Percentiles rank a stretch among this genome's conserved stretches.
Evolutionary conservation across 2,113 vertebrate species (phyloP).

Genomic region (Pagrus major): DNA sequence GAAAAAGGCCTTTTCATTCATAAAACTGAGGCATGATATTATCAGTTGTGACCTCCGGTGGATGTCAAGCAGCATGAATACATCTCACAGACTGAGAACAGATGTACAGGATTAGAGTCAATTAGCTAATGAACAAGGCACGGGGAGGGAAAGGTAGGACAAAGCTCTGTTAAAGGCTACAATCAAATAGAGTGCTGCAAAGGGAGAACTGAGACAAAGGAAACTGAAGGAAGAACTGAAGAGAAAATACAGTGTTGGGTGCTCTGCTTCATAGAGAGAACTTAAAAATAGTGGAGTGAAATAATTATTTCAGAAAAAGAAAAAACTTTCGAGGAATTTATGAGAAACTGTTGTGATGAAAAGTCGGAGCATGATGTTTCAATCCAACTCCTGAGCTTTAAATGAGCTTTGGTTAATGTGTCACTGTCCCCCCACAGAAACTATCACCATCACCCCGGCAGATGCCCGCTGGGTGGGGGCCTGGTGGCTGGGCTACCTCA

Average conservation of each 20-base stretch:
- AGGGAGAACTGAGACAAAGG: neutral
- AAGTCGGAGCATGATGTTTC: too few species aligned
- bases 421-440: constrained; percentile 67
- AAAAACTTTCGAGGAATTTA: too few species aligned
- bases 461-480: constrained; percentile 86
- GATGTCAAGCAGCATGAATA: neutral
- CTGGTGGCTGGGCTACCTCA: constrained; percentile 87
- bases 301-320: neutral
- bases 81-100: constrained; percentile 36
- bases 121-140: constrained; percentile 57
- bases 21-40: constrained; percentile 48
- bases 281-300: too few species aligned
- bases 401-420: neutral
- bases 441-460: constrained; percentile 80
- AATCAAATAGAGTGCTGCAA: constrained; percentile 51
- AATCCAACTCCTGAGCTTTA: neutral
- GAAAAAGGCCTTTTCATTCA: constrained; percentile 49
- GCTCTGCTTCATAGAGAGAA: too few species aligned
- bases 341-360: too few species aligned
- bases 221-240: neutral
- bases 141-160: constrained; percentile 19
- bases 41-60: constrained; percentile 16
- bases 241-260: too few species aligned
- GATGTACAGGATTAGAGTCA: constrained; percentile 59
- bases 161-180: constrained; percentile 10